Percentiles rank a stretch among this genome's conserved stretches.
phyloP scores from a whole-genome alignment of 2,113 vertebrate genomes.

The Okapia johnstoni region DNA sequence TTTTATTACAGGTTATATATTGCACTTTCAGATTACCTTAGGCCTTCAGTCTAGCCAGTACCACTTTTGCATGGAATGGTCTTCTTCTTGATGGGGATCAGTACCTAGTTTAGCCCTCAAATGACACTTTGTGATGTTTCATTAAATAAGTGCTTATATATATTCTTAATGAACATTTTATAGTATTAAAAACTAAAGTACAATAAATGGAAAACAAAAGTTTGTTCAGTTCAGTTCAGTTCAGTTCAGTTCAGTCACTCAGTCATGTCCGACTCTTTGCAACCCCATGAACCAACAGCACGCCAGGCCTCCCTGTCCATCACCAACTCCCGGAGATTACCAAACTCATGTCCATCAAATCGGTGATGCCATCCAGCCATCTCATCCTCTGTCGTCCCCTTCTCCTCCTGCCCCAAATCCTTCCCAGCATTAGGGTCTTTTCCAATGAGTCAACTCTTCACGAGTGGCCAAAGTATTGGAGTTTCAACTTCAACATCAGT shows the following conservation, averaged over 20 bases:
- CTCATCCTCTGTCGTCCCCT: too few relatives aligned
- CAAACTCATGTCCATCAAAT: too few relatives aligned
- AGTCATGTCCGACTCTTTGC: too few relatives aligned
- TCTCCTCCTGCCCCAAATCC: too few relatives aligned
- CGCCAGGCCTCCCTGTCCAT: too few relatives aligned
- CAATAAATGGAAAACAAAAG: not conserved
- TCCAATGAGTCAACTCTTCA: too few relatives aligned
- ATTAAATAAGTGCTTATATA: not conserved
- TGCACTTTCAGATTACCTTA: not conserved
- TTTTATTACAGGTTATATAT: not conserved
- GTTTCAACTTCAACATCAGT: too few relatives aligned
- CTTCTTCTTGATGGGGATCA: not conserved
- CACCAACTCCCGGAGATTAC: too few relatives aligned
- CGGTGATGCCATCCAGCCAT: too few relatives aligned
- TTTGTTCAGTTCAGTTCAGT: not conserved
- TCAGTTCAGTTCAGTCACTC: not conserved
- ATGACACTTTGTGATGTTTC: not conserved
- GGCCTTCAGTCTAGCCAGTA: not conserved
- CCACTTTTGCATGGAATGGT: not conserved
- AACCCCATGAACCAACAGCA: too few relatives aligned
- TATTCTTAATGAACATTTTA: not conserved
- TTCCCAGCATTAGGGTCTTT: too few relatives aligned
- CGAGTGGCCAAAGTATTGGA: too few relatives aligned
- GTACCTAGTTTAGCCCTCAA: not conserved
- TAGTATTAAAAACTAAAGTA: not conserved